Evolutionary conservation across 37 sponge, comb jelly and placozoan species (phyloP).

Genomic region (Chondrosia reniformis): DNA sequence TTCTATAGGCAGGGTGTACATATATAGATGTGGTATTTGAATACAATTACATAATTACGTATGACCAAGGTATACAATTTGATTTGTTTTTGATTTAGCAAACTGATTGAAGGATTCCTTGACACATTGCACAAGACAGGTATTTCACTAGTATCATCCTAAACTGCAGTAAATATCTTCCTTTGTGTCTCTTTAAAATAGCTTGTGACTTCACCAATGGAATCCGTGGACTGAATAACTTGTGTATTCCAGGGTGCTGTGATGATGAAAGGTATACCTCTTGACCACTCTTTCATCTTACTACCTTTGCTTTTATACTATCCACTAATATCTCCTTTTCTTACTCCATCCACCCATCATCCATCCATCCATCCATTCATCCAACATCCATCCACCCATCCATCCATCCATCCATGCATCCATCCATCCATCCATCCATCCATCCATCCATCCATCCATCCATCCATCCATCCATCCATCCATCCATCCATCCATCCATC

Average conservation of each 20-base stretch:
- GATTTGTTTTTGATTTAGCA: slow-evolving; percentile 14
- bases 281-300: no score
- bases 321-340: no score
- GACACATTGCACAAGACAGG: slow-evolving; percentile 84
- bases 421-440: neutral
- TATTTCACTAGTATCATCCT: neutral
- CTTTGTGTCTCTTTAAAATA: slow-evolving; percentile 3
- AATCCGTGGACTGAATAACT: slow-evolving; percentile 35
- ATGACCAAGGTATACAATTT: neutral
- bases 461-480: neutral
- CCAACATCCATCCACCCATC: no score
- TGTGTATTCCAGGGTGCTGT: slow-evolving; percentile 4
- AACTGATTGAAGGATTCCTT: slow-evolving; percentile 58
- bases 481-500: neutral
- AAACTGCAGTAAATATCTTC: no score
- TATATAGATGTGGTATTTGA: neutral
- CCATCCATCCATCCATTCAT: no score
- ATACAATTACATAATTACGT: neutral
- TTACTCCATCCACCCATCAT: no score
- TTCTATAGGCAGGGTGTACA: neutral
- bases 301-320: neutral
- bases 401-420: neutral
- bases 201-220: slow-evolving; percentile 86
- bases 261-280: slow-evolving; percentile 10
- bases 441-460: neutral